These are phyloP conservation scores for Alca torda DNA, from an alignment of 2,797 vertebrate species.

Conservation along the genomic window DNA sequence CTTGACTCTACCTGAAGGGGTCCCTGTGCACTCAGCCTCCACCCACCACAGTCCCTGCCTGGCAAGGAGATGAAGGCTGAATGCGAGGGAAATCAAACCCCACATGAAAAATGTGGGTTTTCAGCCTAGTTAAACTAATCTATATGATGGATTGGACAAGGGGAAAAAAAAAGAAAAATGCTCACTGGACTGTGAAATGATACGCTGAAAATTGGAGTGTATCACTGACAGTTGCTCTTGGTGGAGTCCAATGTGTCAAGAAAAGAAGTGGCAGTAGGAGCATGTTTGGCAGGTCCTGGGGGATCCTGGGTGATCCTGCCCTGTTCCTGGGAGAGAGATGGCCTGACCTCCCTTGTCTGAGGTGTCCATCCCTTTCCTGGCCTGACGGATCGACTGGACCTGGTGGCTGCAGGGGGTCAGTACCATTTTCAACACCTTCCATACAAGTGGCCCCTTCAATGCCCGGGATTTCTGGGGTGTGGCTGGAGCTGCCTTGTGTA, in stretches of 20 bases:
- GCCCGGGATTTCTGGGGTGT: neutral
- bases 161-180: neutral
- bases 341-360: fast-evolving
- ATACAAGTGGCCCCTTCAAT: neutral
- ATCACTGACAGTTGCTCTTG: conserved; percentile 9
- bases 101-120: conserved; percentile 1
- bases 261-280: neutral
- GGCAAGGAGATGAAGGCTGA: neutral
- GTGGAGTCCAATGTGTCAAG: neutral
- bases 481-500: neutral
- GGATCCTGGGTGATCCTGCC: neutral
- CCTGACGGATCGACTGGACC: neutral
- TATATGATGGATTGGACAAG: neutral
- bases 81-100: neutral
- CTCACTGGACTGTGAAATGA: conserved; percentile 17
- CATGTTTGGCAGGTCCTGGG: neutral
- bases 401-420: neutral
- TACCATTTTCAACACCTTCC: neutral
- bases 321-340: neutral
- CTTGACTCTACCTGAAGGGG: neutral
- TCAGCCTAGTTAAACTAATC: conserved; percentile 25
- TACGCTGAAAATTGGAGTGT: neutral
- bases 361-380: neutral
- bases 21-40: neutral
- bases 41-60: neutral